Base-by-base conservation (phyloP, 92 coral and sea anemone genomes). In the Blastomussa wellsi region DNA sequence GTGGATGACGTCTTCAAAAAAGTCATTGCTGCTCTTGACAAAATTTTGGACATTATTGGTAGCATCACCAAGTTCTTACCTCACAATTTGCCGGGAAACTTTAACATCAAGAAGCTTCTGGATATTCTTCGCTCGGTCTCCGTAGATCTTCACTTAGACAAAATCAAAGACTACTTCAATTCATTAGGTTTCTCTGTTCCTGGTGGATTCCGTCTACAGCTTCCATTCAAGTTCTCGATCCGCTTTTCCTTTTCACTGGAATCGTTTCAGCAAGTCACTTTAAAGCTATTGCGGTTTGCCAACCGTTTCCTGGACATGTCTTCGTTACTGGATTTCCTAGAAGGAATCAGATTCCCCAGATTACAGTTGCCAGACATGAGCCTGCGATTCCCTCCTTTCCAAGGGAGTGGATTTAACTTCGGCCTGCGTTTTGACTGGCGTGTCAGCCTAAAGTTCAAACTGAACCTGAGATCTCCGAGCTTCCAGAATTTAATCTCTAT, bases 391-490 rank as follows among this genome's bases (percentile, higher is more conserved):
- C 85, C 92, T 1, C 42, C 88, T 9, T 67, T 74, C 32, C 53
- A 84, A 47, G 79, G 84, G 7, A 77, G 78, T 53, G 42, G 84
- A 13, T 94, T 94, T 79, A 89, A 92, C 83, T 94, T 94, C 86
- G 98, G 95, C 3, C 90, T 94, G 29, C 78, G 90, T 13, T 94
- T 94, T 73, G 94, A 94, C 66, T 94, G 99, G 99, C 84, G 89
- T 60, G 78, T 89, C 67, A 87, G 86, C 44, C 86, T 96, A 26
- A 88, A 87, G 67, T 94, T 94, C 62, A 82, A 88, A 6, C 82
- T 96, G n/a, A 82, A 96, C 72, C 84, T 94, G 22, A 89, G 89
- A 41, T 79, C 86, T 15, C 90, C 89, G 20, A 78, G 75, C 44
- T 96, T 96, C 77, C 69, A 64, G 19, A 90, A 84, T 62, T 90